Conservation (phyloP, 2,113 vertebrate species). For the Steatornis caripensis region DNA sequence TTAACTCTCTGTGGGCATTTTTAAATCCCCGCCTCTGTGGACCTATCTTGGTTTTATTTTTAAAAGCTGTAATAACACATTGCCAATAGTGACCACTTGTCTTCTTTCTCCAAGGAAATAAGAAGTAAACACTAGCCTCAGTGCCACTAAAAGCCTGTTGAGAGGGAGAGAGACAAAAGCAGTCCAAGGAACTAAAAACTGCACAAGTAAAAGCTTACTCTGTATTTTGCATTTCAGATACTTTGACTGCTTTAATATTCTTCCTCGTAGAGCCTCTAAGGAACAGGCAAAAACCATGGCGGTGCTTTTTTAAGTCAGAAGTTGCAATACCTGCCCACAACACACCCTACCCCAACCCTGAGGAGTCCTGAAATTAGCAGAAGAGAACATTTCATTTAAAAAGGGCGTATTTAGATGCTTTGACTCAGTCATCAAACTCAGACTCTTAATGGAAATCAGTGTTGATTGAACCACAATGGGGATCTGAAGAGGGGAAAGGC, state of each 20-base stretch:
- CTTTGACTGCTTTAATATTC: not conserved
- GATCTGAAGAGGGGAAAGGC: not conserved
- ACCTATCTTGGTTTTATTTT: not conserved
- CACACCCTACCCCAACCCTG: not conserved
- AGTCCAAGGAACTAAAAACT: not conserved
- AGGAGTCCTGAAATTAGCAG: not conserved
- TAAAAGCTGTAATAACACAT: not conserved
- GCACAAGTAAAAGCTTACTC: not conserved
- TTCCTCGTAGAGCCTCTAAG: not conserved
- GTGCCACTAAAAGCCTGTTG: not conserved
- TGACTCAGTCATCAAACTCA: not conserved
- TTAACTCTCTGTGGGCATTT: not conserved
- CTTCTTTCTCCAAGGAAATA: not conserved
- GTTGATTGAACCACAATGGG: not conserved
- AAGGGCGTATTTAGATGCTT: not conserved
- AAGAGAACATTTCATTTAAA: not conserved
- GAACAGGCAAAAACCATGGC: not conserved
- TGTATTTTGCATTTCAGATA: not conserved
- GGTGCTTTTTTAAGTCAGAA: not conserved
- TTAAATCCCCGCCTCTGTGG: not conserved
- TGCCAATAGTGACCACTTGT: not conserved
- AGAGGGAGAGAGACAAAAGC: not conserved
- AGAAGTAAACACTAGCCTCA: not conserved
- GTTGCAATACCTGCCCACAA: not conserved
- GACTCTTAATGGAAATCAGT: not conserved